Conservation (phyloP, 2,113 vertebrate species). For the Rhinolophus ferrumequinum region DNA sequence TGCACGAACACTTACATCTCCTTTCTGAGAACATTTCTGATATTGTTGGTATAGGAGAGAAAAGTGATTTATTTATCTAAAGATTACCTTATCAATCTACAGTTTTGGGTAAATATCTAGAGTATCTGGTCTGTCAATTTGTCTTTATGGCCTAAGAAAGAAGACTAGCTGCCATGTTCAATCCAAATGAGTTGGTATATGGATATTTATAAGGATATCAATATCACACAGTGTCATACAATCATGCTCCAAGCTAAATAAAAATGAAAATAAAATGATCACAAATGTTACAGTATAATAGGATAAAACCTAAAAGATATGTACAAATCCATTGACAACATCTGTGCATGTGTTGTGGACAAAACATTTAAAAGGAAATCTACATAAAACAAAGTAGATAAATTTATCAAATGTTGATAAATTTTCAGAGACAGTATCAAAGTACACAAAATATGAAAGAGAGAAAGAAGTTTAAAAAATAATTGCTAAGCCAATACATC, state of each 20-base stretch:
- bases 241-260: slow-evolving; percentile 86
- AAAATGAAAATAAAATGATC: slow-evolving; percentile 81
- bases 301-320: slow-evolving; percentile 80
- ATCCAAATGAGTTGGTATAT: slow-evolving; percentile 72
- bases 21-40: slow-evolving; percentile 68
- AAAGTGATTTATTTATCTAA: slow-evolving; percentile 65
- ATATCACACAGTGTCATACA: slow-evolving; percentile 84
- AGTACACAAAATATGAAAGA: slow-evolving; percentile 85
- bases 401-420: slow-evolving; percentile 91
- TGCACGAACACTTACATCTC: slow-evolving; percentile 72
- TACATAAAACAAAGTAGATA: slow-evolving; percentile 84
- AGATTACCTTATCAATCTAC: slow-evolving; percentile 56
- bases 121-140: slow-evolving; percentile 72
- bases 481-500: slow-evolving; percentile 77
- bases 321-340: slow-evolving; percentile 86
- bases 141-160: slow-evolving; percentile 66
- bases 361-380: slow-evolving; percentile 86
- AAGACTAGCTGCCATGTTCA: slow-evolving; percentile 78
- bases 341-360: slow-evolving; percentile 81
- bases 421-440: slow-evolving; percentile 87
- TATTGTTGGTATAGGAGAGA: slow-evolving; percentile 56
- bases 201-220: slow-evolving; percentile 82
- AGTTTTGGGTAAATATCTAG: slow-evolving; percentile 69
- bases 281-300: slow-evolving; percentile 84
- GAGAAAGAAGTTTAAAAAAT: slow-evolving; percentile 58